A percentile compares a stretch with the other conserved stretches of the same genome.
Conservation (phyloP, 2,888 invertebrate species). For the Anaspis maculata region DNA sequence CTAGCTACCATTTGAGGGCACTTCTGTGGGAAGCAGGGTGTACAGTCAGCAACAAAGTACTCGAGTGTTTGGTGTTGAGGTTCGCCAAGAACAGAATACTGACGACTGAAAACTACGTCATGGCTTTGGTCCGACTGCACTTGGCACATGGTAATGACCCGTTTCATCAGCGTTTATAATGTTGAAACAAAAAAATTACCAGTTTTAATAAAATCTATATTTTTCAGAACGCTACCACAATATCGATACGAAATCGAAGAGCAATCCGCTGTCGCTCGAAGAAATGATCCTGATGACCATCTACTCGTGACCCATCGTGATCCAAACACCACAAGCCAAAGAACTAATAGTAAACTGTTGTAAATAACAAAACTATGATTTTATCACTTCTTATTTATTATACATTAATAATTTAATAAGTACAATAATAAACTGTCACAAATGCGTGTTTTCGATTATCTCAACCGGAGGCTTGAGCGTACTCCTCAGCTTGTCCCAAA, state of each 20-base stretch:
- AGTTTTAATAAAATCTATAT: conserved; percentile 1
- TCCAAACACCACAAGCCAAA: no score
- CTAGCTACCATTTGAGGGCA: conserved; percentile 55
- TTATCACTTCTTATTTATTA: conserved; percentile 11
- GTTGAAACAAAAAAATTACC: no score
- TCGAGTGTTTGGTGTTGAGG: conserved; percentile 60
- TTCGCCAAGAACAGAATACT: conserved; percentile 54
- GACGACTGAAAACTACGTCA: conserved; percentile 54
- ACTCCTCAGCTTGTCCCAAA: conserved; percentile 36
- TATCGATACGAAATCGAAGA: conserved; percentile 62
- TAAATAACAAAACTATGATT: conserved; percentile 4
- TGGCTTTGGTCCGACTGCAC: conserved; percentile 56
- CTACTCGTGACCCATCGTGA: conserved; percentile 46
- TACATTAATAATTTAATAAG: conserved; percentile 12
- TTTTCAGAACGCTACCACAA: conserved; percentile 59
- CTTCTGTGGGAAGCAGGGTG: conserved; percentile 62
- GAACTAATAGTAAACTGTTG: no score
- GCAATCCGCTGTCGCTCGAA: conserved; percentile 62
- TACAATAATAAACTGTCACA: conserved; percentile 7
- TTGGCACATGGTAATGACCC: conserved; percentile 58
- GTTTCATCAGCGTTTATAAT: no score
- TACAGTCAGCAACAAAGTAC: conserved; percentile 66
- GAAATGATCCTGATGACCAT: conserved; percentile 59
- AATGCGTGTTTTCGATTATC: conserved; percentile 10
- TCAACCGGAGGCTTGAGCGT: conserved; percentile 22